Conservation (phyloP, 2,888 invertebrate species). For the Mythimna impura region DNA sequence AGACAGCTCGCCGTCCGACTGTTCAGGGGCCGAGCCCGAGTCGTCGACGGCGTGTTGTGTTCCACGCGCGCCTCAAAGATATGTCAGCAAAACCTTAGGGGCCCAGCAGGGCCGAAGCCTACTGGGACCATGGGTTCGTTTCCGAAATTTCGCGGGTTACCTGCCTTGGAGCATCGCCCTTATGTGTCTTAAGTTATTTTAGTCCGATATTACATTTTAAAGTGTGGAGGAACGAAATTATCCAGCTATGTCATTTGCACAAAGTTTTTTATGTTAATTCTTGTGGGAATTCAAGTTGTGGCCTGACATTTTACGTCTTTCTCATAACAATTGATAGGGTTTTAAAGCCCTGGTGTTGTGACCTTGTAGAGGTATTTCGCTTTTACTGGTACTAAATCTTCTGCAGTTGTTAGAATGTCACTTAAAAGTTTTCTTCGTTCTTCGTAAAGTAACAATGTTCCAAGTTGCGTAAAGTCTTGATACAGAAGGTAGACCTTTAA, state of each 20-base stretch:
- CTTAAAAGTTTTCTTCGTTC: constrained; percentile 7
- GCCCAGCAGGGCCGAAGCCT: too few species aligned
- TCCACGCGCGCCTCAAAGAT: too few species aligned
- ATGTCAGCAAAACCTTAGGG: too few species aligned
- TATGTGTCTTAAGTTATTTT: too few species aligned
- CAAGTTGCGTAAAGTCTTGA: background rate
- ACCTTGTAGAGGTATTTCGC: constrained; percentile 26
- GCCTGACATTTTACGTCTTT: constrained; percentile 44
- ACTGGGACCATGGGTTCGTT: too few species aligned
- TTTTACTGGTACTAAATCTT: constrained; percentile 35
- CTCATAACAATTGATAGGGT: constrained; percentile 47
- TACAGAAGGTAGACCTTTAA: too few species aligned
- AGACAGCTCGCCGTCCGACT: too few species aligned
- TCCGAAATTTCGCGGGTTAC: too few species aligned
- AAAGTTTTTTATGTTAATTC: constrained; percentile 60
- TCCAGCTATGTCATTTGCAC: constrained; percentile 42
- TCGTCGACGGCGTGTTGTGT: too few species aligned
- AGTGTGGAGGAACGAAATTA: constrained; percentile 58
- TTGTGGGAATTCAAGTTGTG: constrained; percentile 39
- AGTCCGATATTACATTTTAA: constrained; percentile 61
- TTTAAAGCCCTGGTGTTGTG: constrained; percentile 25
- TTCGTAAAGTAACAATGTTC: background rate
- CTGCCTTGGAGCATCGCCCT: too few species aligned
- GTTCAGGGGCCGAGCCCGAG: too few species aligned
- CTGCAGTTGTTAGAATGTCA: constrained; percentile 17